A percentile compares a stretch with the other conserved stretches of the same genome.
Conservation (phyloP, 2,113 vertebrate species). For the Labeo rohita region DNA sequence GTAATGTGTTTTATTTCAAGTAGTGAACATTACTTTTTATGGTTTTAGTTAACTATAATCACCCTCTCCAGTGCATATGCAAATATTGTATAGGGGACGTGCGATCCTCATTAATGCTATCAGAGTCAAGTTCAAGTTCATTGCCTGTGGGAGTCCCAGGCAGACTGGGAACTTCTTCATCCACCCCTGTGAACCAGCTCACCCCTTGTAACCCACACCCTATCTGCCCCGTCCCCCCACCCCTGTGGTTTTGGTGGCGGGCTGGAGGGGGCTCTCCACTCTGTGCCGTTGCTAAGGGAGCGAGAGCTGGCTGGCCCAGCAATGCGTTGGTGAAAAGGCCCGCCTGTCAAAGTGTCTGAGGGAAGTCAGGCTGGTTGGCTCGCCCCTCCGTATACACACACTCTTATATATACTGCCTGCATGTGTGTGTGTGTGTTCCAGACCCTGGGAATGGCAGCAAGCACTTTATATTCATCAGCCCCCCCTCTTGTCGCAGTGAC, state of each 20-base stretch:
- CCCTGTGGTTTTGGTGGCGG: conserved; percentile 37
- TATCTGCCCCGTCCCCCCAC: conserved; percentile 8
- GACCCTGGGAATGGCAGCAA: conserved; percentile 92
- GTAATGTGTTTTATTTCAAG: background rate
- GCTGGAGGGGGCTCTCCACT: conserved; percentile 62
- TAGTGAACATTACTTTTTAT: background rate
- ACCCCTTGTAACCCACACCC: conserved; percentile 36
- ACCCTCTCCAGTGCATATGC: conserved; percentile 1
- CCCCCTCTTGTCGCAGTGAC: conserved; percentile 51
- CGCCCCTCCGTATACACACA: conserved; percentile 49
- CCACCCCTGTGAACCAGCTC: conserved; percentile 59
- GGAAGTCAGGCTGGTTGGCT: conserved; percentile 79
- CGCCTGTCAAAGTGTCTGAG: conserved; percentile 92
- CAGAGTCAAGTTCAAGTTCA: conserved; percentile 82
- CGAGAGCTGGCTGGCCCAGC: conserved; percentile 78
- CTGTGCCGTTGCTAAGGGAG: conserved; percentile 95
- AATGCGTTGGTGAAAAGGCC: conserved; percentile 90
- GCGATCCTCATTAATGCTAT: conserved; percentile 39
- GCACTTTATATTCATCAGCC: conserved; percentile 92
- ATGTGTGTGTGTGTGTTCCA: conserved; percentile 60
- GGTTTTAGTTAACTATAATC: background rate
- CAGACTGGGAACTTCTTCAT: conserved; percentile 64
- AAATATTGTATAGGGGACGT: conserved; percentile 4
- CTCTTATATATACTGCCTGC: conserved; percentile 39
- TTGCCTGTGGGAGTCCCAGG: conserved; percentile 55